Conservation (phyloP, 2,888 invertebrate species). For the Carpatolechia fugitivella region DNA sequence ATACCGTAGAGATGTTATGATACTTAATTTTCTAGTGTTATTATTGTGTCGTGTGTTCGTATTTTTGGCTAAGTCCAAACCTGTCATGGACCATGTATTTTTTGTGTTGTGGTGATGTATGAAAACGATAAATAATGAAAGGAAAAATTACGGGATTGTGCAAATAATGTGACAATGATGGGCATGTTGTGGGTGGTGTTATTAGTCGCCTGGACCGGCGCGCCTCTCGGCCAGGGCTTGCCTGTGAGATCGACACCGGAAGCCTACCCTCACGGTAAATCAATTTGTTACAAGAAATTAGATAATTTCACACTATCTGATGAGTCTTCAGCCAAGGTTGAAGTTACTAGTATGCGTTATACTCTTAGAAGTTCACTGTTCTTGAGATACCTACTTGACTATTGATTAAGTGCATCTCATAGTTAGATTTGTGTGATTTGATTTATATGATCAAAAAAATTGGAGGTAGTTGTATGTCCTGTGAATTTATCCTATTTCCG, state of each 20-base stretch:
- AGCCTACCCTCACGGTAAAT: slow-evolving; percentile 73
- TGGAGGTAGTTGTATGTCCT: too few species aligned
- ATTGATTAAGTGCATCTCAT: too few species aligned
- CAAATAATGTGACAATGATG: slow-evolving; percentile 75
- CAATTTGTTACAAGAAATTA: slow-evolving; percentile 8
- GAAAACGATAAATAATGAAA: slow-evolving; percentile 73
- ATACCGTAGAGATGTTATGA: slow-evolving; percentile 49
- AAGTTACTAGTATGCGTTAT: too few species aligned
- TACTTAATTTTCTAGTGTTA: slow-evolving; percentile 43
- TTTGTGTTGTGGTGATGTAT: slow-evolving; percentile 74
- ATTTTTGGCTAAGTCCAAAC: slow-evolving; percentile 52
- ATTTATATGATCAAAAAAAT: too few species aligned
- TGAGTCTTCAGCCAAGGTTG: not conserved
- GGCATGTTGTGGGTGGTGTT: slow-evolving; percentile 71
- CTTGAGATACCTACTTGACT: too few species aligned
- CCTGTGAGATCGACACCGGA: slow-evolving; percentile 69
- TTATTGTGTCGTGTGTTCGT: slow-evolving; percentile 45
- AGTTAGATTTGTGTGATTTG: too few species aligned
- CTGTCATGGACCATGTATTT: slow-evolving; percentile 75
- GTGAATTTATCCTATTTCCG: too few species aligned
- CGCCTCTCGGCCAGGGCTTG: slow-evolving; percentile 63
- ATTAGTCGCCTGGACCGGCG: slow-evolving; percentile 69
- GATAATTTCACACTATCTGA: not conserved
- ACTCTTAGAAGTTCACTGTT: not conserved
- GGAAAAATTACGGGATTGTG: slow-evolving; percentile 67